Percentiles rank a stretch among this genome's conserved stretches.
Evolutionary conservation across 2,888 invertebrate species (phyloP).

Genomic region (Parascotia fuliginaria): DNA sequence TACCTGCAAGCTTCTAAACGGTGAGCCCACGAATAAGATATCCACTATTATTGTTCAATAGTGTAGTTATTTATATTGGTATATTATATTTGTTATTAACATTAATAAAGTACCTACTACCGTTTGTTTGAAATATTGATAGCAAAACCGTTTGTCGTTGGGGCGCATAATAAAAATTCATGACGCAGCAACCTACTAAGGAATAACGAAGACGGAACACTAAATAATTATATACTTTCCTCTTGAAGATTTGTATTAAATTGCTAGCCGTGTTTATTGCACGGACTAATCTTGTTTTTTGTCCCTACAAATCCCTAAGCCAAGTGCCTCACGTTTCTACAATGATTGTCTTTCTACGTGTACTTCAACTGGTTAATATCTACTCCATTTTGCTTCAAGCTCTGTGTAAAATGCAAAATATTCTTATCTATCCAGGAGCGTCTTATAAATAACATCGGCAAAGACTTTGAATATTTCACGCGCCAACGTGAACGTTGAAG

Average conservation of each 20-base stretch:
- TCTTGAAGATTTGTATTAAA: not conserved
- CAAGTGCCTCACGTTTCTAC: not conserved
- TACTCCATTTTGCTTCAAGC: slow-evolving; percentile 19
- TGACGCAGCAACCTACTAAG: too few species aligned
- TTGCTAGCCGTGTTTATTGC: not conserved
- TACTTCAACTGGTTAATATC: slow-evolving; percentile 13
- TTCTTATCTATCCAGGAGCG: slow-evolving; percentile 41
- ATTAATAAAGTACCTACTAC: too few species aligned
- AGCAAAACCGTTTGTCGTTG: too few species aligned
- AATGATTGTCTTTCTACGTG: slow-evolving; percentile 9
- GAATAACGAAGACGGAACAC: too few species aligned
- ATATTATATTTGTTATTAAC: too few species aligned
- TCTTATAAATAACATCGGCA: slow-evolving; percentile 56
- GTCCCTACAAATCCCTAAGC: not conserved
- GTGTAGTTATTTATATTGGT: too few species aligned
- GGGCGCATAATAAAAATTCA: too few species aligned
- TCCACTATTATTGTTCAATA: slow-evolving; percentile 21
- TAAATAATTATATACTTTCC: too few species aligned
- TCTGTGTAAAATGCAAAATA: slow-evolving; percentile 35
- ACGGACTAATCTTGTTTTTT: not conserved
- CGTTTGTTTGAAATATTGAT: too few species aligned
- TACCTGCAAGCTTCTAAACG: slow-evolving; percentile 52
- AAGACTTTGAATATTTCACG: slow-evolving; percentile 71
- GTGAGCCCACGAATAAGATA: slow-evolving; percentile 37
- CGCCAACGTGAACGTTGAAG: slow-evolving; percentile 59